These are phyloP conservation scores for Loripinus fragilis DNA, from an alignment of 2,888 invertebrate genomes.

Conservation along the genomic window DNA sequence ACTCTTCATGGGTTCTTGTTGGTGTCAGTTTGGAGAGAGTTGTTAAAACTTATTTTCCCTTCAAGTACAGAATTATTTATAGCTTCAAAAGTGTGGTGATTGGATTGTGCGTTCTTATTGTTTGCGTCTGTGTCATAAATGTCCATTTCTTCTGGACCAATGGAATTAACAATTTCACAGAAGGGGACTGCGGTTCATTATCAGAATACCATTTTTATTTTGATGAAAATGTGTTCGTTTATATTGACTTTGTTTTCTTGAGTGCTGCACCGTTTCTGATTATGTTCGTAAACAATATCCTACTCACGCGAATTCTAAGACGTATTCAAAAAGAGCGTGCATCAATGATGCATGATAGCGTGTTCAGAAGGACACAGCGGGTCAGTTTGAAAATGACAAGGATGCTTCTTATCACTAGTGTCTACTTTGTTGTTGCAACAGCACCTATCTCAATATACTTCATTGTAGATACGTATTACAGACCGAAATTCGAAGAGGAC, in stretches of 20 bases:
- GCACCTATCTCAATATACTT: constrained; percentile 64
- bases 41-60: constrained; percentile 58
- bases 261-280: constrained; percentile 57
- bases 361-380: constrained; percentile 32
- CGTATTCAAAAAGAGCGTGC: constrained; percentile 37
- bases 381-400: constrained; percentile 60
- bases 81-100: constrained; percentile 44
- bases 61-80: constrained; percentile 37
- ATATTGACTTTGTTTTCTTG: constrained; percentile 59
- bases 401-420: constrained; percentile 61
- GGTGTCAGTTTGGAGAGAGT: constrained; percentile 61
- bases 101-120: constrained; percentile 35
- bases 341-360: constrained; percentile 41
- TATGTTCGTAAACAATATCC: constrained; percentile 60
- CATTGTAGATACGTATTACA: constrained; percentile 62
- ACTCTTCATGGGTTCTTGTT: constrained; percentile 68
- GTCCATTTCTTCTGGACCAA: constrained; percentile 66
- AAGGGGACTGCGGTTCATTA: constrained; percentile 56
- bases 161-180: constrained; percentile 54
- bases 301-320: constrained; percentile 43
- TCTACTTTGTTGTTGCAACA: constrained; percentile 62
- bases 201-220: constrained; percentile 46
- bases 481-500: constrained; percentile 23
- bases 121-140: constrained; percentile 34
- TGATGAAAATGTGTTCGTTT: constrained; percentile 65